Conservation (phyloP, 2,888 invertebrate genomes). For the Phyto melanocephala region DNA sequence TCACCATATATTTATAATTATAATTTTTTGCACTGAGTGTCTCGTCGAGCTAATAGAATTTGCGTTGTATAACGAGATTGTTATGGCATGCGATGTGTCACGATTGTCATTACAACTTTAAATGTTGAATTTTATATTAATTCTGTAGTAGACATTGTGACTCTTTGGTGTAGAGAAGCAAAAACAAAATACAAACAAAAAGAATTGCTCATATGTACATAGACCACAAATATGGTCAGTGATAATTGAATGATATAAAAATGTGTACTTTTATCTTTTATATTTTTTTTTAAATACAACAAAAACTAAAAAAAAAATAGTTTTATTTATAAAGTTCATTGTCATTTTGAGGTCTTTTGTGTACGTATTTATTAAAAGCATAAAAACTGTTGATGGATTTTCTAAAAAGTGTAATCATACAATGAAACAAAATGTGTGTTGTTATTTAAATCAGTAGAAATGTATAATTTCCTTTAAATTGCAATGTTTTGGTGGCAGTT, state of each 20-base stretch:
- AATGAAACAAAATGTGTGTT: background rate
- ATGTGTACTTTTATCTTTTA: background rate
- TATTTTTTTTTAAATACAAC: background rate
- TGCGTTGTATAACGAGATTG: background rate
- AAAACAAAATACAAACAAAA: background rate
- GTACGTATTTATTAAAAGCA: background rate
- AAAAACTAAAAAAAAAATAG: background rate
- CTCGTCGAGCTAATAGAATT: constrained; percentile 14
- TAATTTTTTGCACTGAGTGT: too few relatives aligned
- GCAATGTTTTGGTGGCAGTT: too few relatives aligned
- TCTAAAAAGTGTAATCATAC: too few relatives aligned
- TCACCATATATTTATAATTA: too few relatives aligned
- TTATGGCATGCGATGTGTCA: constrained; percentile 49
- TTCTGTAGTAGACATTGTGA: constrained; percentile 39
- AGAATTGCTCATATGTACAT: background rate
- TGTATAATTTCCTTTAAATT: background rate
- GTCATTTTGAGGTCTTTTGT: constrained; percentile 27
- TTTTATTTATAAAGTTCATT: constrained; percentile 41
- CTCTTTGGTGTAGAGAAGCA: constrained; percentile 31
- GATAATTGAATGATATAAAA: constrained; percentile 35
- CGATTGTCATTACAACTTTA: constrained; percentile 42
- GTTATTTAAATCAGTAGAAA: background rate
- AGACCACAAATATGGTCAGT: constrained; percentile 41
- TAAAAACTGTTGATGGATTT: background rate
- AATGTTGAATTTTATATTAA: constrained; percentile 31